These are phyloP conservation scores for Falcunculus frontatus DNA, from an alignment of 2,113 vertebrate genomes.

Conservation along the genomic window DNA sequence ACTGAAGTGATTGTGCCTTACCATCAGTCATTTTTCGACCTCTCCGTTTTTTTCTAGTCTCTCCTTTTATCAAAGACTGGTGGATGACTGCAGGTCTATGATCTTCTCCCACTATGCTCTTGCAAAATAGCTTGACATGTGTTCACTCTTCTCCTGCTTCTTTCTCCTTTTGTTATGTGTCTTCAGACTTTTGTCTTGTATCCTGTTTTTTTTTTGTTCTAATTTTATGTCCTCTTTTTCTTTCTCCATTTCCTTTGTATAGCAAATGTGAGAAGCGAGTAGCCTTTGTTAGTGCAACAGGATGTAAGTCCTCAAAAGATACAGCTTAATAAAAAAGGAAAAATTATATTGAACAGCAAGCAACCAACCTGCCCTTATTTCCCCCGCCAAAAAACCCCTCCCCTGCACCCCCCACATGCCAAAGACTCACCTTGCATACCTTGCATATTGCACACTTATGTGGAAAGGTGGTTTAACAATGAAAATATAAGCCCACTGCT, in stretches of 20 bases:
- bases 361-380: accelerated
- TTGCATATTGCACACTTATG: neutral
- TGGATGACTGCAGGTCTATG: neutral
- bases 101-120: neutral
- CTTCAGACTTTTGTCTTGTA: neutral
- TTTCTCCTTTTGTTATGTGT: neutral
- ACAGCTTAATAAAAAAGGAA: neutral
- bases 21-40: neutral
- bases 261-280: neutral
- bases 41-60: neutral
- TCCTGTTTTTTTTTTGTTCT: neutral
- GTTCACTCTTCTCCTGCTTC: neutral
- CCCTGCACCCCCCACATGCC: accelerated
- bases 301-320: neutral
- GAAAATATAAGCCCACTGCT: accelerated
- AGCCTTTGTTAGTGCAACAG: neutral
- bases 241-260: neutral
- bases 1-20: neutral
- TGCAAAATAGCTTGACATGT: neutral
- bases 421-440: neutral
- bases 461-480: neutral
- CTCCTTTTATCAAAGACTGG: neutral
- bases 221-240: neutral
- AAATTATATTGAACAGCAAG: neutral
- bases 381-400: accelerated